A percentile compares a stretch with the other conserved stretches of the same genome.
These are phyloP conservation scores for Ictalurus furcatus DNA, from an alignment of 2,113 vertebrate species.

Conservation along the genomic window DNA sequence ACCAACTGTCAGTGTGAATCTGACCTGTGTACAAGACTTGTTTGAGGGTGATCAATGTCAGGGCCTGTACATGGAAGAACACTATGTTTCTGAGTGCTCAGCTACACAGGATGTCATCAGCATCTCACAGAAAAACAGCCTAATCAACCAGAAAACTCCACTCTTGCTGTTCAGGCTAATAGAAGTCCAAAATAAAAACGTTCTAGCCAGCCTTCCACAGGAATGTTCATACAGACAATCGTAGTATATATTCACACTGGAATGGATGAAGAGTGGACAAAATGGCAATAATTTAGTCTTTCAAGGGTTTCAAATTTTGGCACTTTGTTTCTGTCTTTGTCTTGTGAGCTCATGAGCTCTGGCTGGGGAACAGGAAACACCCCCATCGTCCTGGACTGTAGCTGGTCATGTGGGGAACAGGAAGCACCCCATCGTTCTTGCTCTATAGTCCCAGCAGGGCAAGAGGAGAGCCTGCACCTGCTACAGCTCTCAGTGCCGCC, in stretches of 20 bases:
- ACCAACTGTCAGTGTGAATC: background rate
- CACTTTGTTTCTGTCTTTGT: background rate
- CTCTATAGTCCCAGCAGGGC: conserved; percentile 53
- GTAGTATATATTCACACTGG: conserved; percentile 29
- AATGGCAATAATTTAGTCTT: background rate
- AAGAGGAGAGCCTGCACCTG: conserved; percentile 58
- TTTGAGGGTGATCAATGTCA: conserved; percentile 38
- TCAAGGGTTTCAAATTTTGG: background rate
- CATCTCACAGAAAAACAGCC: conserved; percentile 41
- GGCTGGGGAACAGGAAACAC: conserved; percentile 32
- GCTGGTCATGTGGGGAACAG: conserved; percentile 54
- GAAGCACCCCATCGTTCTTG: conserved; percentile 53
- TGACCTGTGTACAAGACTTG: conserved; percentile 20
- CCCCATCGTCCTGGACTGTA: conserved; percentile 36
- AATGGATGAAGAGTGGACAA: background rate
- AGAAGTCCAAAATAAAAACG: conserved; percentile 38
- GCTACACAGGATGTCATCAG: conserved; percentile 41
- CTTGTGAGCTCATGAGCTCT: conserved; percentile 24
- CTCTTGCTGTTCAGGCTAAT: conserved; percentile 34
- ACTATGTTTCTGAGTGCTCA: conserved; percentile 33
- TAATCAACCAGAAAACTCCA: conserved; percentile 41
- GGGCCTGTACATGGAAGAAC: conserved; percentile 26
- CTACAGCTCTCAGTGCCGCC: conserved; percentile 44
- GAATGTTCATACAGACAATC: conserved; percentile 25
- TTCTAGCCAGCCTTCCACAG: conserved; percentile 38